Percentiles rank a stretch among this genome's conserved stretches.
Evolutionary conservation across 2,888 invertebrate species (phyloP).

Genomic region (Dolichomitus sp.): DNA sequence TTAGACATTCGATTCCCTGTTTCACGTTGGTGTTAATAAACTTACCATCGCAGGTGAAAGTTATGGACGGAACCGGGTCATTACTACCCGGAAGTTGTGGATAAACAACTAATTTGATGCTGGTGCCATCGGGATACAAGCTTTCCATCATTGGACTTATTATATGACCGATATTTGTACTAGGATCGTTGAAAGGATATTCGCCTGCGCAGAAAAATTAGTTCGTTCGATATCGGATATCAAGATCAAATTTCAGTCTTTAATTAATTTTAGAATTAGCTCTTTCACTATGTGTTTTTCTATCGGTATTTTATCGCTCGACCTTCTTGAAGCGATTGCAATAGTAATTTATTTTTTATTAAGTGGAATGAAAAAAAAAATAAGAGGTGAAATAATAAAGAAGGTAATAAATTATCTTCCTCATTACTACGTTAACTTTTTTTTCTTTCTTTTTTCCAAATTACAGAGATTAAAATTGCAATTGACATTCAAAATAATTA

Average conservation of each 20-base stretch:
- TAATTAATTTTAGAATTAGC: not conserved
- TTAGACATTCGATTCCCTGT: not conserved
- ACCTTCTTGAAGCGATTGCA: too few relatives aligned
- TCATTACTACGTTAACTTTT: not conserved
- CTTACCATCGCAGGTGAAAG: constrained; percentile 97
- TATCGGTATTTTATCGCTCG: not conserved
- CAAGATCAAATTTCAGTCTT: not conserved
- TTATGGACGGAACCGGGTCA: constrained; percentile 90
- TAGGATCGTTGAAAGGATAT: constrained; percentile 91
- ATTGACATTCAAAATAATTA: not conserved
- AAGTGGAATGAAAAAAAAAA: constrained; percentile 23
- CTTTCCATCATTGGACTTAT: constrained; percentile 95
- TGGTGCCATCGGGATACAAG: constrained; percentile 92
- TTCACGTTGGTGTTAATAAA: constrained; percentile 22
- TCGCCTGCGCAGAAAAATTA: constrained; percentile 87
- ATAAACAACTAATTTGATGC: constrained; percentile 95
- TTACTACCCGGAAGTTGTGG: constrained; percentile 88
- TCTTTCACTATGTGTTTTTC: not conserved
- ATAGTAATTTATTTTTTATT: not conserved
- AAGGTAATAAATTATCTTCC: not conserved
- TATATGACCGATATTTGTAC: constrained; percentile 95
- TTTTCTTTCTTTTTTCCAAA: too few relatives aligned
- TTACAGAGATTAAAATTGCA: too few relatives aligned
- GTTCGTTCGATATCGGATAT: not conserved
- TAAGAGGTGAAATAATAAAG: not conserved